Evolutionary conservation across 2,113 vertebrate genomes (phyloP).

Genomic region (Brachyhypopomus gauderio): DNA sequence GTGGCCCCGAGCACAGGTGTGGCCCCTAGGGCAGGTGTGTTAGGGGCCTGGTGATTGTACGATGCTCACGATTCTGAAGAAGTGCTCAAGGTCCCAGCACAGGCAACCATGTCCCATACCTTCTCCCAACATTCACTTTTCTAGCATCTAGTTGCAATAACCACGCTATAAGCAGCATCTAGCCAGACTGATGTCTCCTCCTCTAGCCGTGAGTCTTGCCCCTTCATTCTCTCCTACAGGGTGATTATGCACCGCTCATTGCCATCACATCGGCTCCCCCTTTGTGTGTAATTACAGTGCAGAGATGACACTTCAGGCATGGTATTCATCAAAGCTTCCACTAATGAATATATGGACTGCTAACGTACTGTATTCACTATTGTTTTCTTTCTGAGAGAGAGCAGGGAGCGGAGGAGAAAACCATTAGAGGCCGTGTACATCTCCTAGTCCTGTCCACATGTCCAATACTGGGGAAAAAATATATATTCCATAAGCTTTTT

Average conservation of each 20-base stretch:
- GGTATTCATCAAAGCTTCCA: slow-evolving; percentile 17
- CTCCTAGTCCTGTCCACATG: slow-evolving; percentile 1
- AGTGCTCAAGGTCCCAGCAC: too few relatives aligned
- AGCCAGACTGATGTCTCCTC: slow-evolving; percentile 1
- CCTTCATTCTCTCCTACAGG: neutral
- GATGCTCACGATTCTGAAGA: too few relatives aligned
- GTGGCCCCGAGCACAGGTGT: too few relatives aligned
- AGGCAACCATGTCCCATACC: too few relatives aligned
- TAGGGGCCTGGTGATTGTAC: too few relatives aligned
- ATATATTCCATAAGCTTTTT: neutral
- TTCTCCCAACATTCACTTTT: neutral
- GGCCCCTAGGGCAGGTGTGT: too few relatives aligned
- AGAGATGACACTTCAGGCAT: slow-evolving; percentile 10
- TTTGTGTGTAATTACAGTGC: slow-evolving; percentile 43
- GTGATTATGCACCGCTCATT: slow-evolving; percentile 27
- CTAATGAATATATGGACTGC: slow-evolving; percentile 28
- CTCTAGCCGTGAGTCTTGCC: neutral
- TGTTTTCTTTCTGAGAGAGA: slow-evolving; percentile 29
- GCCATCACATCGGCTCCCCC: slow-evolving; percentile 7
- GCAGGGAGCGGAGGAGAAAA: slow-evolving; percentile 5
- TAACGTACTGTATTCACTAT: slow-evolving; percentile 33
- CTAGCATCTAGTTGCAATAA: slow-evolving; percentile 1
- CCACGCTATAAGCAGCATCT: neutral
- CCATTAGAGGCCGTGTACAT: slow-evolving; percentile 12
- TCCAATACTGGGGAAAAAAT: neutral